Evolutionary conservation across 2,113 vertebrate species (phyloP).

Genomic region (Sapayoa aenigma): DNA sequence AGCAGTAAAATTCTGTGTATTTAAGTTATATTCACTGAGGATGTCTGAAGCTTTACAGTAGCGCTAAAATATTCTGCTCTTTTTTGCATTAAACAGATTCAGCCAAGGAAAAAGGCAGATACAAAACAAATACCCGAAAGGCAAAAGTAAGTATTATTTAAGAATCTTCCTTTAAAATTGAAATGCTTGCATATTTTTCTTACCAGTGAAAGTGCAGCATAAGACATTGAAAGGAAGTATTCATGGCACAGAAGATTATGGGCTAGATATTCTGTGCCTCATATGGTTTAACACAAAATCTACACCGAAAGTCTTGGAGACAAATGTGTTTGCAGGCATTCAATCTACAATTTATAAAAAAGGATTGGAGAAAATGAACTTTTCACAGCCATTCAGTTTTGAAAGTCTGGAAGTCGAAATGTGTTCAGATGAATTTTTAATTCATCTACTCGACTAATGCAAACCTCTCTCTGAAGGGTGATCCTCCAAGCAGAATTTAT

Average conservation of each 20-base stretch:
- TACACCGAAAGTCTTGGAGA: not conserved
- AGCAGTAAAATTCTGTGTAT: not conserved
- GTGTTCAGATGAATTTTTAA: not conserved
- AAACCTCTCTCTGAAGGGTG: not conserved
- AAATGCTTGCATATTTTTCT: not conserved
- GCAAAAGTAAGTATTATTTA: conserved; percentile 58
- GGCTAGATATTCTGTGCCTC: not conserved
- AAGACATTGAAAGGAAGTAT: not conserved
- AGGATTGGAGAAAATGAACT: not conserved
- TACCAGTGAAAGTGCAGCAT: not conserved
- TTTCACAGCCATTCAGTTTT: not conserved
- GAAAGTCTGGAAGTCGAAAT: not conserved
- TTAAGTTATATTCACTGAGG: not conserved
- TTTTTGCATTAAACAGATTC: conserved; percentile 34
- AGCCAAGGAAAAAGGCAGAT: not conserved
- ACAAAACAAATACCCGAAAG: not conserved
- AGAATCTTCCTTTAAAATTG: not conserved
- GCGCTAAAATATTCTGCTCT: not conserved
- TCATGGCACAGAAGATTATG: not conserved
- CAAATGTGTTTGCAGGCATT: not conserved
- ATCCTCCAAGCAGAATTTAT: not conserved
- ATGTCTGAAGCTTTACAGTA: not conserved
- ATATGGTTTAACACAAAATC: not conserved
- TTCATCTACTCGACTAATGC: not conserved
- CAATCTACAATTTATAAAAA: not conserved